Conservation (phyloP, 2,797 vertebrate species). For the Cyclura pinguis region DNA sequence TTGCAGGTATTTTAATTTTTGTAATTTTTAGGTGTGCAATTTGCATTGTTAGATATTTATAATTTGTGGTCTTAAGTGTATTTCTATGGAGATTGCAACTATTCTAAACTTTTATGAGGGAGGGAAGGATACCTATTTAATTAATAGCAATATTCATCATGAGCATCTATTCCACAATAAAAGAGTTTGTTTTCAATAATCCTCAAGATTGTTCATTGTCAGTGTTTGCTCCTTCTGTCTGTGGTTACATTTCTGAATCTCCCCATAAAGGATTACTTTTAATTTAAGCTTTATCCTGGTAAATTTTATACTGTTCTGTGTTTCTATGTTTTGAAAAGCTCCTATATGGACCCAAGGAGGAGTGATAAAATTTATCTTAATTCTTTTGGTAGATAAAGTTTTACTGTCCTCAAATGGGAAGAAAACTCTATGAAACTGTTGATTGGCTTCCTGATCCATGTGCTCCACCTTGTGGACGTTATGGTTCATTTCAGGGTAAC, state of each 20-base stretch:
- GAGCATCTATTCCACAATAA: neutral
- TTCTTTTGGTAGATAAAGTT: neutral
- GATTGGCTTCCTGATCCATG: neutral
- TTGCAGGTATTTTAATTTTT: no score
- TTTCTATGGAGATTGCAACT: no score
- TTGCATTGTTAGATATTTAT: no score
- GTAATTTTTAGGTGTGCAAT: no score
- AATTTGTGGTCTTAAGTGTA: no score
- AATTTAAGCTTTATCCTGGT: neutral
- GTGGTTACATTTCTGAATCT: neutral
- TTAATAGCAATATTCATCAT: no score
- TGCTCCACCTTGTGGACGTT: conserved; percentile 35
- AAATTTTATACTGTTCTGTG: neutral
- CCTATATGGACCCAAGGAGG: neutral
- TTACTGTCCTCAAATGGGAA: neutral
- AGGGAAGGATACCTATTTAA: no score
- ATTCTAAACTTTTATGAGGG: no score
- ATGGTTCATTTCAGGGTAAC: conserved; percentile 9
- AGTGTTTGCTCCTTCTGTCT: neutral
- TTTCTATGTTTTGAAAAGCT: neutral
- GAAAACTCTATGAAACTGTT: neutral
- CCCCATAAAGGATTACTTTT: neutral
- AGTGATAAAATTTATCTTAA: neutral
- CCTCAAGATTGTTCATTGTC: neutral
- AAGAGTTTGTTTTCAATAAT: neutral